A percentile compares a stretch with the other conserved stretches of the same genome.
Conservation (phyloP, 1,140 invertebrate species). For the Babylonia areolata region DNA sequence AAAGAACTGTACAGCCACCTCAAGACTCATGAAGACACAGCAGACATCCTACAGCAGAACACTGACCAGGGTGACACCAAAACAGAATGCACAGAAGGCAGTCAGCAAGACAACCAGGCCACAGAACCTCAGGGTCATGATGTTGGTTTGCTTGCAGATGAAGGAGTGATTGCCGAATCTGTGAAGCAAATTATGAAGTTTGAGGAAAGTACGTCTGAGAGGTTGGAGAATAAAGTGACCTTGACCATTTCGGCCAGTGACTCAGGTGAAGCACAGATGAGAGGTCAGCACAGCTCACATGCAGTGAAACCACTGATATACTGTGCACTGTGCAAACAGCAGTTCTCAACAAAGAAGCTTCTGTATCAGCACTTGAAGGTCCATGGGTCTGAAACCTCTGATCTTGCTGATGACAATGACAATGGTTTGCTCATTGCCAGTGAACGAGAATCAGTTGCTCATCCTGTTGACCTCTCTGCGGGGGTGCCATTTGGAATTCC, state of each 20-base stretch:
- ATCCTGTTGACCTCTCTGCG: not conserved
- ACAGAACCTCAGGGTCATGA: not conserved
- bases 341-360: not conserved
- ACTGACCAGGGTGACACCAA: not conserved
- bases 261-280: not conserved
- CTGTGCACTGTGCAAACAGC: not conserved
- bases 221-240: not conserved
- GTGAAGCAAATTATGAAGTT: slow-evolving; percentile 7
- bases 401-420: not conserved
- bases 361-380: slow-evolving; percentile 1
- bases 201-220: not conserved
- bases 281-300: not conserved
- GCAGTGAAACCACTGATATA: not conserved
- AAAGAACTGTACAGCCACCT: not conserved
- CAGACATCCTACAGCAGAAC: not conserved
- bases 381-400: not conserved
- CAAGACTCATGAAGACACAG: not conserved
- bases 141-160: not conserved
- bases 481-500: slow-evolving; percentile 19
- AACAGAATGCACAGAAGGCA: not conserved
- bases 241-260: not conserved
- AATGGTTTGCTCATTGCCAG: no score
- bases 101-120: not conserved
- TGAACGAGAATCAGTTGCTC: not conserved
- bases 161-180: not conserved